These are phyloP conservation scores for Lamellibrachia columna DNA, from an alignment of 2,888 invertebrate species.

Conservation along the genomic window DNA sequence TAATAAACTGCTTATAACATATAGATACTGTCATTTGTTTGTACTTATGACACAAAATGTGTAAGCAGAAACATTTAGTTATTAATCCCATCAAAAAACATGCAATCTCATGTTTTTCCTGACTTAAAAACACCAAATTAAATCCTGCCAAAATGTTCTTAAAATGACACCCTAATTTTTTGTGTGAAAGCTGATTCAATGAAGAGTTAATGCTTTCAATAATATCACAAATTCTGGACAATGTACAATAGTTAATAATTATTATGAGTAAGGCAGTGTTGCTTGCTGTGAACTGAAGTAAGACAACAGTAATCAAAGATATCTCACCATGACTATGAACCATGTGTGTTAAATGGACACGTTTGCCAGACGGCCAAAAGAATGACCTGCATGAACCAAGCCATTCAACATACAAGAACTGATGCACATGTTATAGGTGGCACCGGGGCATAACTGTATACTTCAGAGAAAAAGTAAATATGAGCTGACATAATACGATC, in stretches of 20 bases:
- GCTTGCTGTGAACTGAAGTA: not conserved
- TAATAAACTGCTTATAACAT: not conserved
- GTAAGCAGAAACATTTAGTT: not conserved
- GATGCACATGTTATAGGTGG: not conserved
- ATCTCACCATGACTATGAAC: not conserved
- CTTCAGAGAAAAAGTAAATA: not conserved
- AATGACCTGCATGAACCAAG: not conserved
- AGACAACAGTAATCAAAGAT: not conserved
- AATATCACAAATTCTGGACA: not conserved
- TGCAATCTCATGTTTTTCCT: no score
- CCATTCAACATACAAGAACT: not conserved
- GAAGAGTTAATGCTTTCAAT: not conserved
- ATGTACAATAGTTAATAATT: not conserved
- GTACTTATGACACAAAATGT: not conserved
- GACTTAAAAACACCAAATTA: not conserved
- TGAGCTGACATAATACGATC: no score
- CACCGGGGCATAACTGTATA: not conserved
- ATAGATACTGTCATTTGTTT: not conserved
- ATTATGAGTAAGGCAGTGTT: not conserved
- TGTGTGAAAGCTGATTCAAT: not conserved
- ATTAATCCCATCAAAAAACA: no score
- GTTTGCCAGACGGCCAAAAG: not conserved
- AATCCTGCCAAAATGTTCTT: not conserved
- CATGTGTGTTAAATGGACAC: not conserved
- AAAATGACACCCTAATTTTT: not conserved